A percentile compares a stretch with the other conserved stretches of the same genome.
Evolutionary conservation across 2,113 vertebrate species (phyloP).

Genomic region (Anseranas semipalmata): DNA sequence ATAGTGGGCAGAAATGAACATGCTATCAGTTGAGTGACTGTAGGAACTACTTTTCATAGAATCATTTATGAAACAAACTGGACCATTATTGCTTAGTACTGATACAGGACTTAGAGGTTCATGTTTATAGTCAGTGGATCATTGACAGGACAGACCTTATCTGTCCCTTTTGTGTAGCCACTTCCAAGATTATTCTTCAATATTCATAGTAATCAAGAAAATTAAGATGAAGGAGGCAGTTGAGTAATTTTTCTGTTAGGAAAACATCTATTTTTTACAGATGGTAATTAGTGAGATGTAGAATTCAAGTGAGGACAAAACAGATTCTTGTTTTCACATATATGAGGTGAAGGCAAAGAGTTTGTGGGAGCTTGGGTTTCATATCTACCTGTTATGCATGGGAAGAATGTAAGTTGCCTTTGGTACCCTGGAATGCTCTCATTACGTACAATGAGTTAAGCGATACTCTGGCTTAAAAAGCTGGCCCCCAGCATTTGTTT

Average conservation of each 20-base stretch:
- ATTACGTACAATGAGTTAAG: background rate
- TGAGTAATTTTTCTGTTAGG: background rate
- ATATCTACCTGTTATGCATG: background rate
- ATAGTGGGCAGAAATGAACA: background rate
- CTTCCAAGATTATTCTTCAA: background rate
- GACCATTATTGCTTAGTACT: background rate
- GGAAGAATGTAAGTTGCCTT: background rate
- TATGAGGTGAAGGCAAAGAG: background rate
- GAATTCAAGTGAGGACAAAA: background rate
- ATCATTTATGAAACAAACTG: background rate
- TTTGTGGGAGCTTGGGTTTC: background rate
- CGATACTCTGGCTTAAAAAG: background rate
- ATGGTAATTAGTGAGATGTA: background rate
- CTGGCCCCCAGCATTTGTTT: background rate
- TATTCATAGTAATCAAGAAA: background rate
- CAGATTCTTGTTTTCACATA: background rate
- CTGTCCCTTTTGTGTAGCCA: background rate
- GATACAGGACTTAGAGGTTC: background rate
- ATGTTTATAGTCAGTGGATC: background rate
- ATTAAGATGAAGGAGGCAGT: background rate
- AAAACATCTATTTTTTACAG: background rate
- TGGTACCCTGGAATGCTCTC: background rate
- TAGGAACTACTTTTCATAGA: background rate
- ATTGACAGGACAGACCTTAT: background rate
- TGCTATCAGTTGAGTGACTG: background rate